These are phyloP conservation scores for Trinorchestia longiramus DNA, from an alignment of 1,140 invertebrate species.

Conservation along the genomic window DNA sequence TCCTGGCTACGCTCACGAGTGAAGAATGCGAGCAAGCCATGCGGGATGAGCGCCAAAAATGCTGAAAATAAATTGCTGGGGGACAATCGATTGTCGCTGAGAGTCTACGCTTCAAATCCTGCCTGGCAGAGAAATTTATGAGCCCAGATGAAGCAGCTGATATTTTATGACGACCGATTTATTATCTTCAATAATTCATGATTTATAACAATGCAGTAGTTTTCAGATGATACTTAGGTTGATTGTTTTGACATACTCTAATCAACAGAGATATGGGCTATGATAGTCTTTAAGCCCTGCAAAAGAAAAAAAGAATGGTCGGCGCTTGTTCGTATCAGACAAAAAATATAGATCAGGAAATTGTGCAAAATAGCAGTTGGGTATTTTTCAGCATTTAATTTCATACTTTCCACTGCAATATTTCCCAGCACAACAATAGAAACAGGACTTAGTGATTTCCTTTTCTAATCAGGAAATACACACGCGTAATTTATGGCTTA, in stretches of 20 bases:
- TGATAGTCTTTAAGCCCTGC: background rate
- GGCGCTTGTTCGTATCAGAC: too few species aligned
- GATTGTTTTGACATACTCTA: background rate
- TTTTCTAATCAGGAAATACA: too few species aligned
- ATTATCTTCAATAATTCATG: background rate
- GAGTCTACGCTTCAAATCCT: background rate
- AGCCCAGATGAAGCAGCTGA: background rate
- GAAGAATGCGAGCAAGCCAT: background rate
- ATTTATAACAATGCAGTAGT: background rate
- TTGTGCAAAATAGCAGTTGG: too few species aligned
- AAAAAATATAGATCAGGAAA: too few species aligned
- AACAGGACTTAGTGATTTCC: too few species aligned
- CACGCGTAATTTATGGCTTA: too few species aligned
- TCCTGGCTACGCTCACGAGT: background rate
- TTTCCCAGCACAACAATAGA: too few species aligned
- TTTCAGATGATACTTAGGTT: background rate
- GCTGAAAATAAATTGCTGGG: background rate
- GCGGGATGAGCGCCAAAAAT: constrained; percentile 2
- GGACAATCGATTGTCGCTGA: constrained; percentile 6
- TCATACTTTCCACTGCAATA: too few species aligned
- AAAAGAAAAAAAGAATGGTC: background rate
- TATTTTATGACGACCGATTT: background rate
- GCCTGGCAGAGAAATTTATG: background rate
- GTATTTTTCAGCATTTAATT: too few species aligned
- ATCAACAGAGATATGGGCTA: background rate